These are phyloP conservation scores for Polyodon spathula DNA, from an alignment of 2,113 vertebrate species.

Conservation along the genomic window DNA sequence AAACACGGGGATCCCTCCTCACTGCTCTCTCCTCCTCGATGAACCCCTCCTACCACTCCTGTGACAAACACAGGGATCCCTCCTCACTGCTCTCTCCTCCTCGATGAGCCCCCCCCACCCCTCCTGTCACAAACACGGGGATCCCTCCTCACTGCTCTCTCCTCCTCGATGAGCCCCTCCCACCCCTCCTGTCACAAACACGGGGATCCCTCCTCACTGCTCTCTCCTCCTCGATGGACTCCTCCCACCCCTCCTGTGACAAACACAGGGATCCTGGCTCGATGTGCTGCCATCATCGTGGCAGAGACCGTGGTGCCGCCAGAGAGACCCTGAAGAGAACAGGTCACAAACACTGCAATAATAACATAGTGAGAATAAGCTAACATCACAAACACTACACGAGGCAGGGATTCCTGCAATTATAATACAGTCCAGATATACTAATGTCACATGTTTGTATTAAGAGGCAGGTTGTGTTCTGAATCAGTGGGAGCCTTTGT, in stretches of 20 bases:
- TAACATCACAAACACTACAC: not conserved
- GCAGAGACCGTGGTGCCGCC: constrained; percentile 81
- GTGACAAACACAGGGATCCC: constrained; percentile 49
- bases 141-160: constrained; percentile 44
- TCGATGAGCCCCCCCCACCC: constrained; percentile 51
- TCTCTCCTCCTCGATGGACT: constrained; percentile 74
- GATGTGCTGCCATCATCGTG: constrained; percentile 76
- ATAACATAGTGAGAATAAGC: not conserved
- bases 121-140: constrained; percentile 40
- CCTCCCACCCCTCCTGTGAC: constrained; percentile 82
- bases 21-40: constrained; percentile 50
- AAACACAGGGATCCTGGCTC: constrained; percentile 70
- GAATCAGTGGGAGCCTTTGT: too few relatives aligned
- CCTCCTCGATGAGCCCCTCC: constrained; percentile 54
- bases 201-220: constrained; percentile 49
- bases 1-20: constrained; percentile 44
- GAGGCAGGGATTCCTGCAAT: not conserved
- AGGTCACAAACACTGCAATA: constrained; percentile 1
- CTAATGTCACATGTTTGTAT: too few relatives aligned
- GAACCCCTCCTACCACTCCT: constrained; percentile 52
- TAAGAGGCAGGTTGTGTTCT: too few relatives aligned
- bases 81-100: constrained; percentile 38
- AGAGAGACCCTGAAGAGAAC: constrained; percentile 58
- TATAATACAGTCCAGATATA: not conserved
- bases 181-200: too few relatives aligned